A percentile compares a stretch with the other conserved stretches of the same genome.
phyloP scores from a whole-genome alignment of 1,140 invertebrate genomes.

The Drosophila sechellia region DNA sequence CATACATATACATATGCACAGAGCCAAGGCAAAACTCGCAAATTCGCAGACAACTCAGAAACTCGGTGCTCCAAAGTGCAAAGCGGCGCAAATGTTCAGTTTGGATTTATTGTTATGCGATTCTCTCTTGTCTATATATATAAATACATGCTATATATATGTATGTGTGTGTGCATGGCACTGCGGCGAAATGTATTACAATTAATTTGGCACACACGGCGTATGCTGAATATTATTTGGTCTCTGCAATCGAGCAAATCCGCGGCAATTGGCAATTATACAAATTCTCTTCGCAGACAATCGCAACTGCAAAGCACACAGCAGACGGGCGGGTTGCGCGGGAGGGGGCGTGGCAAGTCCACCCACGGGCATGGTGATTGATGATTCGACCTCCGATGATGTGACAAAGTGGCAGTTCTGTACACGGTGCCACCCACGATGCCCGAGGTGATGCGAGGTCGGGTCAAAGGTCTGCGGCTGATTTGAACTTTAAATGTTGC shows the following conservation, averaged over 20 bases:
- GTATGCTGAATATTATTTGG: conserved; percentile 58
- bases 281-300: conserved; percentile 71
- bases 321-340: background rate
- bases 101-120: conserved; percentile 72
- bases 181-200: conserved; percentile 52
- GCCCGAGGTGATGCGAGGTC: conserved; percentile 13
- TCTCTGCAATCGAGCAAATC: conserved; percentile 76
- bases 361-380: conserved; percentile 53
- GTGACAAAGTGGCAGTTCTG: conserved; percentile 59
- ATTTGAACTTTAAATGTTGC: conserved; percentile 56
- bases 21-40: conserved; percentile 40
- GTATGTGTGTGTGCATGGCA: conserved; percentile 22
- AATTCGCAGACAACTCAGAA: conserved; percentile 59
- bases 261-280: conserved; percentile 80
- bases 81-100: conserved; percentile 52
- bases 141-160: conserved; percentile 9
- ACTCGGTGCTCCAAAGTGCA: conserved; percentile 40
- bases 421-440: conserved; percentile 51
- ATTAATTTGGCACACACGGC: conserved; percentile 78
- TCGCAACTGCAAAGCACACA: conserved; percentile 48
- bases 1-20: conserved; percentile 5
- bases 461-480: conserved; percentile 63
- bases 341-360: background rate
- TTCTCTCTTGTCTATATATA: conserved; percentile 13
- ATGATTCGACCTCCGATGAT: conserved; percentile 70